These are phyloP conservation scores for Eupeodes corollae DNA, from an alignment of 1,140 invertebrate genomes.

Conservation along the genomic window DNA sequence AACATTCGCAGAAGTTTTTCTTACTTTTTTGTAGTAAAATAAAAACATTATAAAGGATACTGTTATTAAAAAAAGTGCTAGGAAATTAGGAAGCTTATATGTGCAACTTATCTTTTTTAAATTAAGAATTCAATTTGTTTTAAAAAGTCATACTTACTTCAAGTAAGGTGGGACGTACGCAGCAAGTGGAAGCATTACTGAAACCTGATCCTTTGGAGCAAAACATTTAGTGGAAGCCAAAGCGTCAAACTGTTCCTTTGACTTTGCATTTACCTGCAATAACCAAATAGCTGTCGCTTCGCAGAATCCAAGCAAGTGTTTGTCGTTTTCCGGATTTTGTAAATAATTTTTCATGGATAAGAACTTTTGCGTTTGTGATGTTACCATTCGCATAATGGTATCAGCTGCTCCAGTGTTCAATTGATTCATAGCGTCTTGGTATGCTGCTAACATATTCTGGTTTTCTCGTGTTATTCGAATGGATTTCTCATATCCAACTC, in stretches of 20 bases:
- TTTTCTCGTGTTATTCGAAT: conserved; percentile 56
- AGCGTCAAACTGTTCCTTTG: conserved; percentile 15
- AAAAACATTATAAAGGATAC: too few relatives aligned
- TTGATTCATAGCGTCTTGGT: conserved; percentile 48
- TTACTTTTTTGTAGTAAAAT: too few relatives aligned
- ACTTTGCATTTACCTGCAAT: conserved; percentile 55
- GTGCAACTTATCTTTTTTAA: too few relatives aligned
- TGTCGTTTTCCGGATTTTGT: conserved; percentile 28
- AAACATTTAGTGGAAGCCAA: conserved; percentile 17
- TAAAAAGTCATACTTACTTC: conserved; percentile 12
- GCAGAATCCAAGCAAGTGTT: conserved; percentile 53
- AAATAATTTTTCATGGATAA: conserved; percentile 26
- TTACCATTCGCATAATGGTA: conserved; percentile 50
- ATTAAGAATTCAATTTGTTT: too few relatives aligned
- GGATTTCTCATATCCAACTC: conserved; percentile 68
- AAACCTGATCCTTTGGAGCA: conserved; percentile 19
- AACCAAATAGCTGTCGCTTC: conserved; percentile 76
- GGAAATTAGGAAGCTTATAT: too few relatives aligned
- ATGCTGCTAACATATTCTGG: conserved; percentile 57
- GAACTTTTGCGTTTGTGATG: conserved; percentile 43
- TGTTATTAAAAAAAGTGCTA: too few relatives aligned
- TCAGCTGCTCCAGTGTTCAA: conserved; percentile 45
- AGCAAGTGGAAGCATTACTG: conserved; percentile 20
- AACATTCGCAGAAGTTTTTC: too few relatives aligned
- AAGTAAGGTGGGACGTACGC: conserved; percentile 20